phyloP scores from a whole-genome alignment of 2,113 vertebrate species.

The Thinocorus orbignyianus region DNA sequence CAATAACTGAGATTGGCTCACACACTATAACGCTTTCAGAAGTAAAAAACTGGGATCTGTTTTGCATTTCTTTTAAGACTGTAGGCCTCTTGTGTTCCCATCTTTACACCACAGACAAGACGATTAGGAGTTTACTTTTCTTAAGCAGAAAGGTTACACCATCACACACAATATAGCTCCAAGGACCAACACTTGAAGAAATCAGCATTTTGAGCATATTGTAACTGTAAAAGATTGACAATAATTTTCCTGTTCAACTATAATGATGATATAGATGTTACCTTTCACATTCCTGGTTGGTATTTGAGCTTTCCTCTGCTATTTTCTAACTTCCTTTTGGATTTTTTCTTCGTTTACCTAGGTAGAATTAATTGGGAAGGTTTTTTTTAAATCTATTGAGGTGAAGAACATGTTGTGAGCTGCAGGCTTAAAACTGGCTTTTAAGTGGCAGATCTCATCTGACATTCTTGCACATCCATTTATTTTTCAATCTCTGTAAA shows the following conservation, averaged over 20 bases:
- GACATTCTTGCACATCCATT: neutral
- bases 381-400: neutral
- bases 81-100: neutral
- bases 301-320: neutral
- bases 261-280: neutral
- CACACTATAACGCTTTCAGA: neutral
- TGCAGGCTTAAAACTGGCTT: neutral
- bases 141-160: neutral
- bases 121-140: neutral
- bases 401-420: neutral
- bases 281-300: neutral
- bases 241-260: neutral
- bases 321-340: neutral
- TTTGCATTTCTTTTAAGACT: neutral
- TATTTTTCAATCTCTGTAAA: neutral
- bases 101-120: neutral
- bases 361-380: neutral
- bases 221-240: neutral
- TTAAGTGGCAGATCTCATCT: neutral
- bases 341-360: neutral
- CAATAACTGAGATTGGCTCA: neutral
- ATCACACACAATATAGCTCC: neutral
- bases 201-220: neutral
- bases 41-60: neutral
- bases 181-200: neutral